phyloP scores from a whole-genome alignment of 2,113 vertebrate genomes.

The Syngnathus floridae region DNA sequence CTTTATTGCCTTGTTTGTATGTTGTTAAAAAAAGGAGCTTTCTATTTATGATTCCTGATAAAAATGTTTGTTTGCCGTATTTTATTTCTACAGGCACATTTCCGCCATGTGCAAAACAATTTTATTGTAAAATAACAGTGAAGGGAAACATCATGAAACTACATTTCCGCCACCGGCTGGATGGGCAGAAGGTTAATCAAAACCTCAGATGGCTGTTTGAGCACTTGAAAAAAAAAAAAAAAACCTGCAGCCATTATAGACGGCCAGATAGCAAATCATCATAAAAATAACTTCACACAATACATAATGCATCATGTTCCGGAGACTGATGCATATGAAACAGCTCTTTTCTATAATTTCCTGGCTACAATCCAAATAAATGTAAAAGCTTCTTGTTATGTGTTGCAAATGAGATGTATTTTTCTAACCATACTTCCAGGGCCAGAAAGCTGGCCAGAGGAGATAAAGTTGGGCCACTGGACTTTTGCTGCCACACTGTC shows the following conservation, averaged over 20 bases:
- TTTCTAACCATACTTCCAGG: constrained; percentile 17
- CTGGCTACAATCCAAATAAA: constrained; percentile 47
- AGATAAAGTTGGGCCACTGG: constrained; percentile 43
- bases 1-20: not conserved
- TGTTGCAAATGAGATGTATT: constrained; percentile 30
- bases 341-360: constrained; percentile 50
- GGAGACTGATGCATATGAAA: constrained; percentile 43
- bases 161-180: constrained; percentile 10
- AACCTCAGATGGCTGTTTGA: constrained; percentile 30
- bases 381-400: constrained; percentile 30
- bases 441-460: constrained; percentile 32
- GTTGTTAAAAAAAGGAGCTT: not conserved
- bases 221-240: not conserved
- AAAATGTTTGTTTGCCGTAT: not conserved
- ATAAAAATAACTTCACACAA: constrained; percentile 49
- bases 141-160: constrained; percentile 5
- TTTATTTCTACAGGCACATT: not conserved
- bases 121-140: constrained; percentile 8
- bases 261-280: constrained; percentile 54
- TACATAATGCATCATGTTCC: constrained; percentile 47
- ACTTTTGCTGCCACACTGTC: constrained; percentile 21
- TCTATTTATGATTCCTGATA: not conserved
- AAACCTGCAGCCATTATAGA: constrained; percentile 41
- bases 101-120: constrained; percentile 5
- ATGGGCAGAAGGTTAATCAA: constrained; percentile 46